A percentile compares a stretch with the other conserved stretches of the same genome.
phyloP scores from a whole-genome alignment of 2,888 invertebrate genomes.

The Amorpha juglandis region DNA sequence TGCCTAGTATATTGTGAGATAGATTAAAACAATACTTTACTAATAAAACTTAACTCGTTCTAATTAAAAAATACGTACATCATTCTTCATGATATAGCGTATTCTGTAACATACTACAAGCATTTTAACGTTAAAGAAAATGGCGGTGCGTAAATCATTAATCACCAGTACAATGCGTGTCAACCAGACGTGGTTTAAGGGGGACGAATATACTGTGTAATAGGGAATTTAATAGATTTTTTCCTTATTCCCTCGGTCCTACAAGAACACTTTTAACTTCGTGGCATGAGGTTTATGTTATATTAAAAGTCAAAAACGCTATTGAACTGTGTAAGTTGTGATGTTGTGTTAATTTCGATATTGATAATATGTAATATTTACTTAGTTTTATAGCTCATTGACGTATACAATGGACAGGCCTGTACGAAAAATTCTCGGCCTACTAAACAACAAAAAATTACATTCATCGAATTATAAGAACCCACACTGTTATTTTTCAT shows the following conservation, averaged over 20 bases:
- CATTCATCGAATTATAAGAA: too few species aligned
- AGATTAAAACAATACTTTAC: background rate
- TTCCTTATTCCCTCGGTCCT: constrained; percentile 35
- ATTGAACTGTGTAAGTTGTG: background rate
- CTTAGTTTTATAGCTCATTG: too few species aligned
- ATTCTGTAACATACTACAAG: constrained; percentile 46
- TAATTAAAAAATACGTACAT: background rate
- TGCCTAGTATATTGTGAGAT: too few species aligned
- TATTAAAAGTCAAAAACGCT: background rate
- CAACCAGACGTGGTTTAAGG: constrained; percentile 72
- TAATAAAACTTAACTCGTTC: background rate
- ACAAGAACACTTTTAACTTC: constrained; percentile 25
- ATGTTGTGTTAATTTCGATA: background rate
- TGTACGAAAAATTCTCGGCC: too few species aligned
- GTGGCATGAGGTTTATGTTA: background rate
- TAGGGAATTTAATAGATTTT: constrained; percentile 74
- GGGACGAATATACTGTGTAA: constrained; percentile 72
- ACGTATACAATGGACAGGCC: too few species aligned
- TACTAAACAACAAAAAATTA: too few species aligned
- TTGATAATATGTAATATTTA: background rate
- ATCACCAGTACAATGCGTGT: constrained; percentile 80
- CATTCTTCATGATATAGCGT: constrained; percentile 27
- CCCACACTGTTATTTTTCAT: too few species aligned
- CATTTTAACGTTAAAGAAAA: constrained; percentile 70
- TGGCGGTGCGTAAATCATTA: constrained; percentile 75